These are phyloP conservation scores for Anastrepha obliqua DNA, from an alignment of 1,140 invertebrate genomes.

Conservation along the genomic window DNA sequence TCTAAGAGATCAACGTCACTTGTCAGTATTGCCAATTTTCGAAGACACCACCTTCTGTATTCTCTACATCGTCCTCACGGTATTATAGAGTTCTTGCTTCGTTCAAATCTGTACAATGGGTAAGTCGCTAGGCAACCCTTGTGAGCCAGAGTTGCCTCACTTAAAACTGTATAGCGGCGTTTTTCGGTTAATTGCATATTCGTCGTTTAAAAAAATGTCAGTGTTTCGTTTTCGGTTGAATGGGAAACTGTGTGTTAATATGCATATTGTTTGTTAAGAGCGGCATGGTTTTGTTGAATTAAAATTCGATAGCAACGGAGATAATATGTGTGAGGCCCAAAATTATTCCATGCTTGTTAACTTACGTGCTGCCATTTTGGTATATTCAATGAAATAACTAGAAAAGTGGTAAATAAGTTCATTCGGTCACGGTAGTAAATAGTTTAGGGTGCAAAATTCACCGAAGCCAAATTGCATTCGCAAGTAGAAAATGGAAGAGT, in stretches of 20 bases:
- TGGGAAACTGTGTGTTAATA: neutral
- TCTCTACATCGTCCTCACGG: too few relatives aligned
- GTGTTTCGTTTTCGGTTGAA: slow-evolving; percentile 47
- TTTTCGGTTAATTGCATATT: slow-evolving; percentile 44
- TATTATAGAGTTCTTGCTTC: too few relatives aligned
- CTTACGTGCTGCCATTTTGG: too few relatives aligned
- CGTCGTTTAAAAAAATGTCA: slow-evolving; percentile 35
- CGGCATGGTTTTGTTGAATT: neutral
- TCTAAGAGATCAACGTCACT: too few relatives aligned
- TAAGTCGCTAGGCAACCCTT: neutral
- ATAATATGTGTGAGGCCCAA: neutral
- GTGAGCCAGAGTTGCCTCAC: neutral
- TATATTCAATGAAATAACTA: neutral
- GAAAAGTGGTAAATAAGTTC: neutral
- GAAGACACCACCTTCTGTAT: too few relatives aligned
- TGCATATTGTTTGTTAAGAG: neutral
- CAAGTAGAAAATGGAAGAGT: slow-evolving; percentile 9
- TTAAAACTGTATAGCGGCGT: neutral
- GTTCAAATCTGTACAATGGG: too few relatives aligned
- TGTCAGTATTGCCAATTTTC: too few relatives aligned
- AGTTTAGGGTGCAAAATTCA: slow-evolving; percentile 12
- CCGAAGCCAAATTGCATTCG: slow-evolving; percentile 28
- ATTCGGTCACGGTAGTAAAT: neutral
- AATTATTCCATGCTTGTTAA: too few relatives aligned
- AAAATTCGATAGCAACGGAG: neutral